A percentile compares a stretch with the other conserved stretches of the same genome.
Evolutionary conservation across 2,113 vertebrate genomes (phyloP).

Genomic region (Calonectris borealis): DNA sequence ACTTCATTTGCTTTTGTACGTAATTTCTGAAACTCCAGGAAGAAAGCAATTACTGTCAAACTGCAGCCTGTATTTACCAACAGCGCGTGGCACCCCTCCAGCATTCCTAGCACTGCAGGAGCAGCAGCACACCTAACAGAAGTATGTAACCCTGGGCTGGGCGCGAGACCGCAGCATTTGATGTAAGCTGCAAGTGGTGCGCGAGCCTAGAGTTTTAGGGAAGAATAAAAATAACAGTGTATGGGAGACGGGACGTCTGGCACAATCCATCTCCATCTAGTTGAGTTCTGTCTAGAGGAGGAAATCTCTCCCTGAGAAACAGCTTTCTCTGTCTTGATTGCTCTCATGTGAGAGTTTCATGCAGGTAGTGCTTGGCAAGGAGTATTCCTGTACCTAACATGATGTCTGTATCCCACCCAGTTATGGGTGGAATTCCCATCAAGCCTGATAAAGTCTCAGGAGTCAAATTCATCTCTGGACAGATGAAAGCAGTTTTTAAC

Average conservation of each 20-base stretch:
- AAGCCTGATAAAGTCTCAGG: not conserved
- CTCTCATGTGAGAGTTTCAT: not conserved
- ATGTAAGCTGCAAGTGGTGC: not conserved
- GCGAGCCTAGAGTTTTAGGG: not conserved
- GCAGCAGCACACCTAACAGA: conserved; percentile 83
- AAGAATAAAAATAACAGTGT: conserved; percentile 10
- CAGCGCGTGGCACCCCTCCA: conserved; percentile 60
- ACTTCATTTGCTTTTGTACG: not conserved
- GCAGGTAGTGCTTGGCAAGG: not conserved
- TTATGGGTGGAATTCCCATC: not conserved
- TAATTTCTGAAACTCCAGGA: conserved; percentile 36
- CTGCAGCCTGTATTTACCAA: conserved; percentile 59
- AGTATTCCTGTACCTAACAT: not conserved
- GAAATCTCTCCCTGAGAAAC: not conserved
- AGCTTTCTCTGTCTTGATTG: not conserved
- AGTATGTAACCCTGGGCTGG: conserved; percentile 75
- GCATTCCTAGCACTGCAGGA: conserved; percentile 53
- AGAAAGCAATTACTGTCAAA: conserved; percentile 37
- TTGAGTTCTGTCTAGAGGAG: not conserved
- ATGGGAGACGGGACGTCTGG: not conserved
- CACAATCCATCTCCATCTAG: not conserved
- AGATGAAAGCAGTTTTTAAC: not conserved
- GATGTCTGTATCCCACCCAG: not conserved
- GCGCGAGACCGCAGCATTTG: conserved; percentile 39
- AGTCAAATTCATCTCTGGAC: not conserved